A percentile compares a stretch with the other conserved stretches of the same genome.
Evolutionary conservation across 2,888 invertebrate species (phyloP).

Genomic region (Pemphredon lugubris): DNA sequence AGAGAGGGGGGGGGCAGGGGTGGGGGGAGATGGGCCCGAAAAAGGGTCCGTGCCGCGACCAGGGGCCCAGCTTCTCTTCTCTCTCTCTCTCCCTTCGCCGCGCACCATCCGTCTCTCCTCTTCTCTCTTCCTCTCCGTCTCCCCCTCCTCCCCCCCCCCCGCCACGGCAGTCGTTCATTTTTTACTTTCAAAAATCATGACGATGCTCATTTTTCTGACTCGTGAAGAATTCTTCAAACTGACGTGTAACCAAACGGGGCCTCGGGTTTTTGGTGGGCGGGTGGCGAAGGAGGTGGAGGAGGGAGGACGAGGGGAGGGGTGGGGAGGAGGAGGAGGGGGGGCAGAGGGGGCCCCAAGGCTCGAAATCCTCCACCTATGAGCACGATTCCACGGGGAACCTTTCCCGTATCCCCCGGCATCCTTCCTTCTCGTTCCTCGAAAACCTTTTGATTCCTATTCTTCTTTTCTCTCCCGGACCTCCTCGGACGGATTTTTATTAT

Average conservation of each 20-base stretch:
- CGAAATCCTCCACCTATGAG: conserved; percentile 71
- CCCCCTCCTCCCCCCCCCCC: conserved; percentile 19
- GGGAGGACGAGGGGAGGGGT: conserved; percentile 36
- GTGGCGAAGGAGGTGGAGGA: conserved; percentile 20
- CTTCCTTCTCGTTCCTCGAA: conserved; percentile 40
- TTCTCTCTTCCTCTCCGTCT: conserved; percentile 30
- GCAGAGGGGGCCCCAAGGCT: conserved; percentile 46
- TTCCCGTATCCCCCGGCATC: conserved; percentile 39
- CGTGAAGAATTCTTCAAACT: conserved; percentile 81
- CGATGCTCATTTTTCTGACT: conserved; percentile 81
- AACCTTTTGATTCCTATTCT: conserved; percentile 8
- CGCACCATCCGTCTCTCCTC: conserved; percentile 22
- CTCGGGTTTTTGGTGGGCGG: conserved; percentile 62
- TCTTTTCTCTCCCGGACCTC: neutral
- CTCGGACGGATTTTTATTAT: conserved; percentile 24
- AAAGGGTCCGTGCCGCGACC: conserved; percentile 52
- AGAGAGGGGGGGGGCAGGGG: conserved; percentile 17
- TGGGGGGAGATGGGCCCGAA: conserved; percentile 45
- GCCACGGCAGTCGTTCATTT: conserved; percentile 75
- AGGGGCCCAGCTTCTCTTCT: conserved; percentile 26
- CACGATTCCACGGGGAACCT: conserved; percentile 60
- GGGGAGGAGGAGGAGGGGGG: conserved; percentile 14
- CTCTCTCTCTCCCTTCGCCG: conserved; percentile 12
- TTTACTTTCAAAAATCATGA: conserved; percentile 82
- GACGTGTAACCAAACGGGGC: conserved; percentile 78